Percentiles rank a stretch among this genome's conserved stretches.
These are phyloP conservation scores for Acrocera orbiculus DNA, from an alignment of 2,888 invertebrate genomes.

Conservation along the genomic window DNA sequence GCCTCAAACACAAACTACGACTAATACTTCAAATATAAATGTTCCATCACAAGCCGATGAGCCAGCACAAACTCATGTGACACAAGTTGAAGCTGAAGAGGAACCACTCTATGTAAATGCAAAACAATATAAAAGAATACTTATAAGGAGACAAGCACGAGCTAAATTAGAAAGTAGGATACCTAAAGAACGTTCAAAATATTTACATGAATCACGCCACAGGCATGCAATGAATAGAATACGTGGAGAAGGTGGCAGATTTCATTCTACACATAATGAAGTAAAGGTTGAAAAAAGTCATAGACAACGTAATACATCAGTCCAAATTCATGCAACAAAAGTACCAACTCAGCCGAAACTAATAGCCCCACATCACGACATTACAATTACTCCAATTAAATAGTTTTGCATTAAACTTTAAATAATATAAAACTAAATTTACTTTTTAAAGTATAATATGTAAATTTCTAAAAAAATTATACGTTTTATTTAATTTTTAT, in stretches of 20 bases:
- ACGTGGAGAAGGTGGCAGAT: constrained; percentile 90
- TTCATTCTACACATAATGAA: constrained; percentile 55
- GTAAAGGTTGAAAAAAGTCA: constrained; percentile 12
- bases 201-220: constrained; percentile 94
- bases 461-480: too few relatives aligned
- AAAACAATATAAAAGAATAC: constrained; percentile 89
- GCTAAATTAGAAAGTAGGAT: constrained; percentile 93
- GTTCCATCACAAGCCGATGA: constrained; percentile 1
- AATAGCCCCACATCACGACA: constrained; percentile 29
- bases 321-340: constrained; percentile 6
- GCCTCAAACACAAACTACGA: constrained; percentile 17
- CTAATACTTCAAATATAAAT: constrained; percentile 18
- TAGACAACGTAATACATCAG: constrained; percentile 3
- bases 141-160: constrained; percentile 84
- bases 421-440: too few relatives aligned
- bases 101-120: constrained; percentile 97
- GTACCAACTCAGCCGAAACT: constrained; percentile 22
- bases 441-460: too few relatives aligned
- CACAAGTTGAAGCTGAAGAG: constrained; percentile 45
- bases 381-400: constrained; percentile 29
- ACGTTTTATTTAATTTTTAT: too few relatives aligned
- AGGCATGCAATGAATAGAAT: constrained; percentile 94
- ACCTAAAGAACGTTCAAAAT: constrained; percentile 93
- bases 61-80: constrained; percentile 1
- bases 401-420: constrained; percentile 10